These are phyloP conservation scores for Calameuta idolon DNA, from an alignment of 2,888 invertebrate genomes.

Conservation along the genomic window DNA sequence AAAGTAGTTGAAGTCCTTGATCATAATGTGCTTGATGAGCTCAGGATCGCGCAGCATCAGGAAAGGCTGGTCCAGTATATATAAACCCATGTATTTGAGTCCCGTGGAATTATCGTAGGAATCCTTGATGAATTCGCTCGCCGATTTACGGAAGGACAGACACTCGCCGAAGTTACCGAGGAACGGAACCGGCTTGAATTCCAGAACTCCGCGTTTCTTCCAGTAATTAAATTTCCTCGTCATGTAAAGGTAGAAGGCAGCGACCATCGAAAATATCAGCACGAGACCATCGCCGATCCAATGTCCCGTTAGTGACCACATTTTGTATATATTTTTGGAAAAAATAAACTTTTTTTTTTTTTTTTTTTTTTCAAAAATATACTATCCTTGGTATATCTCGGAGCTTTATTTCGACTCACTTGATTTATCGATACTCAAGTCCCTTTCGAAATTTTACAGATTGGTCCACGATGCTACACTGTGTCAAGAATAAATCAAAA, in stretches of 20 bases:
- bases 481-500: no score
- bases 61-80: constrained; percentile 65
- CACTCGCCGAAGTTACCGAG: constrained; percentile 65
- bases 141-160: constrained; percentile 48
- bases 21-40: constrained; percentile 66
- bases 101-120: constrained; percentile 58
- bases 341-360: no score
- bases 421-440: no score
- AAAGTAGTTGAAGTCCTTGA: constrained; percentile 68
- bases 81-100: constrained; percentile 61
- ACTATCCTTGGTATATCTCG: no score
- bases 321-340: constrained; percentile 14
- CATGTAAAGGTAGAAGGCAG: constrained; percentile 44
- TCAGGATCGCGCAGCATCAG: constrained; percentile 67
- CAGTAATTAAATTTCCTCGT: constrained; percentile 56
- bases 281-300: constrained; percentile 47
- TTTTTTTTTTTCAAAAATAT: no score
- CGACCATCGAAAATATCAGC: constrained; percentile 26
- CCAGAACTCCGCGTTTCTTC: constrained; percentile 63
- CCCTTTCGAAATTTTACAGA: no score
- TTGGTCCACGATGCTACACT: no score
- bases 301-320: constrained; percentile 44
- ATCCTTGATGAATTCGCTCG: constrained; percentile 58
- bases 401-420: no score
- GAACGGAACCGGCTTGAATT: constrained; percentile 61